A percentile compares a stretch with the other conserved stretches of the same genome.
Conservation (phyloP, 2,113 vertebrate species). For the Plotosus lineatus region DNA sequence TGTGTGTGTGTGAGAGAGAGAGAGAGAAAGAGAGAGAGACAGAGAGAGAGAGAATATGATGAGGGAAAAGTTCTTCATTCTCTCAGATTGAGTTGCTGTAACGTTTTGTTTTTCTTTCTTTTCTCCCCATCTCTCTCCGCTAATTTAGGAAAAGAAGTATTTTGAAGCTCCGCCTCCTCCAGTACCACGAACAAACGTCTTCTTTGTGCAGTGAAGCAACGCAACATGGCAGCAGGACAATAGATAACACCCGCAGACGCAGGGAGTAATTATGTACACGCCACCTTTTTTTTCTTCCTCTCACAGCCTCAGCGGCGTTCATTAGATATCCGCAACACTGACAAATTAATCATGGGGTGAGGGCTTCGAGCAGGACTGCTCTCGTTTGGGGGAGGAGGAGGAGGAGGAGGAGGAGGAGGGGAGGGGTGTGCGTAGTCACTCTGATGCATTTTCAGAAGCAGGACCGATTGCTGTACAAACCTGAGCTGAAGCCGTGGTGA, state of each 20-base stretch:
- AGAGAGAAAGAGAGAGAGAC: too few species aligned
- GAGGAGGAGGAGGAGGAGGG: background rate
- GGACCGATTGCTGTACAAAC: background rate
- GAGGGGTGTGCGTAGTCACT: too few species aligned
- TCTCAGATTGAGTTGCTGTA: background rate
- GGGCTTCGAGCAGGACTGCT: slow-evolving; percentile 34
- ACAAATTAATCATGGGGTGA: slow-evolving; percentile 57
- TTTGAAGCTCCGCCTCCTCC: slow-evolving; percentile 22
- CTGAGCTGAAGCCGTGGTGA: background rate
- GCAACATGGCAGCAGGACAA: slow-evolving; percentile 57
- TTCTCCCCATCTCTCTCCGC: background rate
- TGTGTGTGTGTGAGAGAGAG: background rate
- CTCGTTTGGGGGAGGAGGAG: slow-evolving; percentile 6
- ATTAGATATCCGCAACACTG: slow-evolving; percentile 54
- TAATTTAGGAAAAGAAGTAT: slow-evolving; percentile 26
- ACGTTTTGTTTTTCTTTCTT: slow-evolving; percentile 16
- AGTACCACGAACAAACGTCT: slow-evolving; percentile 42
- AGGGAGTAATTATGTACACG: slow-evolving; percentile 51
- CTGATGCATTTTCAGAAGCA: background rate
- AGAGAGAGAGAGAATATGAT: too few species aligned
- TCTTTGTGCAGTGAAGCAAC: slow-evolving; percentile 50
- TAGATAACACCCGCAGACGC: slow-evolving; percentile 54
- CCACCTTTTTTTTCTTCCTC: slow-evolving; percentile 26
- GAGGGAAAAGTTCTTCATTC: background rate
- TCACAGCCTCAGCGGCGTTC: slow-evolving; percentile 40